These are phyloP conservation scores for Rhinogobio ventralis DNA, from an alignment of 2,797 vertebrate genomes.

Conservation along the genomic window DNA sequence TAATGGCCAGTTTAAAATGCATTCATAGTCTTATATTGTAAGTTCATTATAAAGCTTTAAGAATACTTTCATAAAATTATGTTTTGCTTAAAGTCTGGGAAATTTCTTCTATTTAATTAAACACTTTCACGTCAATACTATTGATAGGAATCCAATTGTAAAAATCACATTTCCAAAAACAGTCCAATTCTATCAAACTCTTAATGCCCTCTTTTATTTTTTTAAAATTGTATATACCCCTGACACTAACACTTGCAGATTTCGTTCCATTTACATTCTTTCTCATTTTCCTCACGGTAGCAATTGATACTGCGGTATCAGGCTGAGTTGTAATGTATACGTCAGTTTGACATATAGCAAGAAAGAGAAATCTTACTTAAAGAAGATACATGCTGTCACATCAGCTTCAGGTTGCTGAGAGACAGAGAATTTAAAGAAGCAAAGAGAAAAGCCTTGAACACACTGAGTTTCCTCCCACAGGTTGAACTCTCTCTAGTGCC, in stretches of 20 bases:
- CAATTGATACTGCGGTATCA: not conserved
- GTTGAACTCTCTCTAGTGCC: slow-evolving; percentile 20
- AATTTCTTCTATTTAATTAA: not conserved
- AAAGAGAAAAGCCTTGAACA: slow-evolving; percentile 51
- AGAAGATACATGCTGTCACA: slow-evolving; percentile 46
- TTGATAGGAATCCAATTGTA: not conserved
- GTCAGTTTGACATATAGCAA: slow-evolving; percentile 29
- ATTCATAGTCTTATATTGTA: not conserved
- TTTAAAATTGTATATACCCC: not conserved
- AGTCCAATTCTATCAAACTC: not conserved
- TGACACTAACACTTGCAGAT: not conserved
- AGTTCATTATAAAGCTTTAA: not conserved
- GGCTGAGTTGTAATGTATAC: slow-evolving; percentile 1
- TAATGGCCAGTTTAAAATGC: not conserved
- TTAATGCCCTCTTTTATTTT: not conserved
- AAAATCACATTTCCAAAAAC: not conserved
- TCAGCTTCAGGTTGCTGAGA: slow-evolving; percentile 51
- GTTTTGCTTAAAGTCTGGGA: not conserved
- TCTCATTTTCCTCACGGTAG: not conserved
- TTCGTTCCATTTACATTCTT: not conserved
- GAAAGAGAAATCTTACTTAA: slow-evolving; percentile 42
- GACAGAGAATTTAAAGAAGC: slow-evolving; percentile 45
- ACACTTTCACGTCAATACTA: not conserved
- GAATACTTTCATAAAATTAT: not conserved
- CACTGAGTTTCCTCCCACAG: slow-evolving; percentile 42